These are phyloP conservation scores for Sorex fumeus DNA, from an alignment of 2,113 vertebrate genomes.

Conservation along the genomic window DNA sequence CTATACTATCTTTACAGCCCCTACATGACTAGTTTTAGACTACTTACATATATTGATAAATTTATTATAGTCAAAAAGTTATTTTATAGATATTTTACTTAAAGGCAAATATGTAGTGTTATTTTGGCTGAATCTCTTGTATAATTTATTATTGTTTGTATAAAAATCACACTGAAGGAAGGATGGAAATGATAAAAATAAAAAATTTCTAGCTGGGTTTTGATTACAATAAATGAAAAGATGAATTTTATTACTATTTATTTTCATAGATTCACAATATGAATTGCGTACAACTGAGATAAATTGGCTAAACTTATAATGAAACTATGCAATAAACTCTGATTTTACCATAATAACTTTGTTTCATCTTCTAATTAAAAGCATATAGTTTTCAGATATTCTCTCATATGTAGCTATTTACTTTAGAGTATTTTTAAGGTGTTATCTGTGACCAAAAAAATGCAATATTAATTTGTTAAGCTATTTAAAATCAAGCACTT, in stretches of 20 bases:
- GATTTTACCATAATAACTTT: constrained; percentile 16
- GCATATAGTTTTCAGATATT: background rate
- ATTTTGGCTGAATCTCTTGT: too few relatives aligned
- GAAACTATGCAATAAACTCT: background rate
- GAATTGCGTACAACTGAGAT: background rate
- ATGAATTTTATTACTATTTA: background rate
- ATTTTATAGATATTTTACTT: too few relatives aligned
- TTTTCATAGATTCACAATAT: background rate
- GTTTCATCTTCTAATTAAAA: constrained; percentile 27
- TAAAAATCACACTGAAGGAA: too few relatives aligned
- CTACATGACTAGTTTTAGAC: too few relatives aligned
- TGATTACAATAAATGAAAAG: background rate
- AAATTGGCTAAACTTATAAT: background rate
- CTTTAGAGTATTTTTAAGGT: background rate
- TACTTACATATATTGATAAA: too few relatives aligned
- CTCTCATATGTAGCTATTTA: background rate
- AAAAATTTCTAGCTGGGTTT: background rate
- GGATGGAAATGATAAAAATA: too few relatives aligned
- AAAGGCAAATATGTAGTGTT: too few relatives aligned
- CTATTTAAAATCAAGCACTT: background rate
- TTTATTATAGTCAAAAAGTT: too few relatives aligned
- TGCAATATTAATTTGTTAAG: background rate
- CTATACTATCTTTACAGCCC: too few relatives aligned
- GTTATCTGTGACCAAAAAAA: background rate
- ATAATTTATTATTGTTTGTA: too few relatives aligned